These are phyloP conservation scores for Aplysina aerophoba DNA, from an alignment of 37 sponge, comb jelly and placozoan genomes.

Conservation along the genomic window DNA sequence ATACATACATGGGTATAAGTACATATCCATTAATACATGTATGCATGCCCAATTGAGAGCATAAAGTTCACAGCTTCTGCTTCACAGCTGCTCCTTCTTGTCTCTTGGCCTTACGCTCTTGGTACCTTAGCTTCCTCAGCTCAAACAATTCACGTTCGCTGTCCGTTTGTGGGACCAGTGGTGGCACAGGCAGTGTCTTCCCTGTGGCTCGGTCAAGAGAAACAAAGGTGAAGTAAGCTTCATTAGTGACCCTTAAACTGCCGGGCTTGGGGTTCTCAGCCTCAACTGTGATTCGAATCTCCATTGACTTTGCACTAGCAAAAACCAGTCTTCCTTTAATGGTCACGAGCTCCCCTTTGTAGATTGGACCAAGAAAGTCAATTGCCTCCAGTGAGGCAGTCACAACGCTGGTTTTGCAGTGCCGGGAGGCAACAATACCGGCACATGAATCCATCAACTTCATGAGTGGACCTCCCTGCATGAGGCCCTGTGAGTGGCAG, in stretches of 20 bases:
- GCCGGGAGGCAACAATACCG: conserved; percentile 75
- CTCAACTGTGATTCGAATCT: conserved; percentile 58
- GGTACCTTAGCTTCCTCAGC: conserved; percentile 54
- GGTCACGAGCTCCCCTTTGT: conserved; percentile 77
- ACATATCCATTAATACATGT: too few relatives aligned
- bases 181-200: conserved; percentile 59
- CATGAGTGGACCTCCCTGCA: conserved; percentile 86
- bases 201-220: conserved; percentile 61
- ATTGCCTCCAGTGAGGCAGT: conserved; percentile 92
- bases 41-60: background rate
- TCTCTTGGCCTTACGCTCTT: conserved; percentile 55
- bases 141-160: conserved; percentile 64
- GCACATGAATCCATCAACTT: conserved; percentile 92
- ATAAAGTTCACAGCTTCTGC: background rate
- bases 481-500: conserved; percentile 48
- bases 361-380: conserved; percentile 74
- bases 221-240: conserved; percentile 88
- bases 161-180: conserved; percentile 43
- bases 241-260: conserved; percentile 61
- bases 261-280: conserved; percentile 56
- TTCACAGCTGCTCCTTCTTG: background rate
- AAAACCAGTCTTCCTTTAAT: conserved; percentile 67
- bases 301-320: conserved; percentile 69
- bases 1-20: too few relatives aligned
- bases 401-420: conserved; percentile 62